Evolutionary conservation across 2,888 invertebrate genomes (phyloP), one percentile per base, ranked within the genome.

Genomic region (Limulus polyphemus): DNA sequence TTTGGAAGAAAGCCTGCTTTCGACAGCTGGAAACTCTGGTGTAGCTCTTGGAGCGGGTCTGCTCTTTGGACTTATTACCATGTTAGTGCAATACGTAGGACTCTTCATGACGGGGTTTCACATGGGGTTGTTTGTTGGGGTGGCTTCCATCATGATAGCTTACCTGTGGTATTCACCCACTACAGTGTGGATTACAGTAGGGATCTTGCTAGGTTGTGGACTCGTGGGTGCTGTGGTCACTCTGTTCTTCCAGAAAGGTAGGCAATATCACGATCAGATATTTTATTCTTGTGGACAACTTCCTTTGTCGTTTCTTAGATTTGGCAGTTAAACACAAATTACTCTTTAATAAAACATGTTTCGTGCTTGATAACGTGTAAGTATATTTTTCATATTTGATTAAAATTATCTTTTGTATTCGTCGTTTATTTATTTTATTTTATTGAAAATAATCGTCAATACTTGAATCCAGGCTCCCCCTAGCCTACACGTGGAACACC

Each of bases 21-120:
- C 65, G 12, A 62, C 63, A 16, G 73, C 73, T 60, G 76, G 74
- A n/a, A 74, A 75, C 62, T 69, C 77, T 80, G 87, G 84, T 63
- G 85, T 87, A 57, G 83, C 87, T 0, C 74, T 87, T 17, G 83
- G 84, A 62, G 87, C 86, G 47, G 88, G 88, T 12, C 77, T 88
- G 32, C 78, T 88, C 54, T 86, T 87, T 72, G 88, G 88, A 13
- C 81, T 88, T 64, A 85, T 88, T 73, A 88, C 87, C 12, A 86
- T 87, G 85, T 79, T 88, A 72, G 86, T 88, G 62, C 87, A 87
- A 73, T 87, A 88, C 74, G 86, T 88, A 51, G 88, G 88, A 9
- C 81, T 89, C 62, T 88, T 88, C 77, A 84, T 88, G 81, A 84
- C 85, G 32, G 88, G 88, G 49, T 83, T 88, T 71, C 86, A 87